Evolutionary conservation across 2,797 vertebrate species (phyloP).

Genomic region (Diglossa cyanea): DNA sequence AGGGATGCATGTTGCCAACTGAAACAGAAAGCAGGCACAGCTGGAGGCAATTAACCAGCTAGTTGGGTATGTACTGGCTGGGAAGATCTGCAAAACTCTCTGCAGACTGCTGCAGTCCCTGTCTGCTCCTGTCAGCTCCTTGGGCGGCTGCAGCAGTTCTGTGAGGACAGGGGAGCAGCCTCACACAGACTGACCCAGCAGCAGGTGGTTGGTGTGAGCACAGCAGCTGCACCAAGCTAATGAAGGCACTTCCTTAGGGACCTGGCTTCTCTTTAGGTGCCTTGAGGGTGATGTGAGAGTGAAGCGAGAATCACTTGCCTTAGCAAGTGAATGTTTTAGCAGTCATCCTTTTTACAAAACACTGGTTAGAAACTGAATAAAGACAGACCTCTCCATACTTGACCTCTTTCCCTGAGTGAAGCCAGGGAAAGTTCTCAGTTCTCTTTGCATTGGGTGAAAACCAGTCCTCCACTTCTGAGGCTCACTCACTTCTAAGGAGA

Average conservation of each 20-base stretch:
- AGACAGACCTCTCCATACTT: neutral
- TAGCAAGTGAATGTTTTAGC: neutral
- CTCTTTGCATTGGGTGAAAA: neutral
- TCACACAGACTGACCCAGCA: neutral
- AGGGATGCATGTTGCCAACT: neutral
- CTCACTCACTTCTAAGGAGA: neutral
- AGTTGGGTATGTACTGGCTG: neutral
- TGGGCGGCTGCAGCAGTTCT: neutral
- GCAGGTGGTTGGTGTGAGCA: neutral
- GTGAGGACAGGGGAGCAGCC: neutral
- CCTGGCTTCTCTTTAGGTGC: neutral
- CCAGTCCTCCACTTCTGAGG: neutral
- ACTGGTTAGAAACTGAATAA: neutral
- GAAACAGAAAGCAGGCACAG: neutral
- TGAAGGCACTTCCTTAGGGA: neutral
- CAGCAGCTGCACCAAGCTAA: neutral
- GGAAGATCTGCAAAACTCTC: neutral
- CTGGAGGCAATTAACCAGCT: constrained; percentile 16
- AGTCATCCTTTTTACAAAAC: neutral
- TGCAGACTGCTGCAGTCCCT: neutral
- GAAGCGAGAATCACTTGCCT: neutral
- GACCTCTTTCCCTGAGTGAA: neutral
- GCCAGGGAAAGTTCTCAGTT: neutral
- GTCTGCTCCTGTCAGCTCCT: neutral
- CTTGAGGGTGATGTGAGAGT: neutral